Evolutionary conservation across 2,888 invertebrate genomes (phyloP).

Genomic region (Thysanoteuthis rhombus): DNA sequence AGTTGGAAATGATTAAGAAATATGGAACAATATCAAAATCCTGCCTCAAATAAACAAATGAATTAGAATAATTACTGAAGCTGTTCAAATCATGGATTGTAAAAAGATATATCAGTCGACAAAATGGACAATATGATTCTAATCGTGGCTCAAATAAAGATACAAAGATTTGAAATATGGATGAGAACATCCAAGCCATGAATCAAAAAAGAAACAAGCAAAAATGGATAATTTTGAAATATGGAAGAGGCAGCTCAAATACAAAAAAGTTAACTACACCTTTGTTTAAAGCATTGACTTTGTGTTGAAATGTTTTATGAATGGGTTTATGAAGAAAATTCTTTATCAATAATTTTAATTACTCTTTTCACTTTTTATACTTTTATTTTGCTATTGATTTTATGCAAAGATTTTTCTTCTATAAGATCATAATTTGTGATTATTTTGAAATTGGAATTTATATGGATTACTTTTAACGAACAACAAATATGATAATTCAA

Average conservation of each 20-base stretch:
- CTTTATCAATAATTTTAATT: background rate
- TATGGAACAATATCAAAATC: background rate
- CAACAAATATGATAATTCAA: background rate
- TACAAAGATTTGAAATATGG: background rate
- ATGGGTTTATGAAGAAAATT: background rate
- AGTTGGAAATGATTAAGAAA: background rate
- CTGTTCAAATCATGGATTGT: background rate
- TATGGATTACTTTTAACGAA: background rate
- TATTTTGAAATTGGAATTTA: background rate
- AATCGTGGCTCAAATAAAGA: background rate
- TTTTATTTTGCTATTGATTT: background rate
- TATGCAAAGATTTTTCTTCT: background rate
- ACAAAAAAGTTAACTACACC: background rate
- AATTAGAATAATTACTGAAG: background rate
- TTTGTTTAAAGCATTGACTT: background rate
- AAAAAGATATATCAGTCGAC: background rate
- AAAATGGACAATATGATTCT: background rate
- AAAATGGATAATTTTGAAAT: background rate
- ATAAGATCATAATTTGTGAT: background rate
- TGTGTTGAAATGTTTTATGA: background rate
- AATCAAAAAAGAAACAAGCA: background rate
- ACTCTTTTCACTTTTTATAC: background rate
- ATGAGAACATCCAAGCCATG: background rate
- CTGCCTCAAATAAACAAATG: background rate
- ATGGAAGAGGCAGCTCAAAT: background rate